phyloP scores from a whole-genome alignment of 1,140 invertebrate genomes.

The Drosophila teissieri region DNA sequence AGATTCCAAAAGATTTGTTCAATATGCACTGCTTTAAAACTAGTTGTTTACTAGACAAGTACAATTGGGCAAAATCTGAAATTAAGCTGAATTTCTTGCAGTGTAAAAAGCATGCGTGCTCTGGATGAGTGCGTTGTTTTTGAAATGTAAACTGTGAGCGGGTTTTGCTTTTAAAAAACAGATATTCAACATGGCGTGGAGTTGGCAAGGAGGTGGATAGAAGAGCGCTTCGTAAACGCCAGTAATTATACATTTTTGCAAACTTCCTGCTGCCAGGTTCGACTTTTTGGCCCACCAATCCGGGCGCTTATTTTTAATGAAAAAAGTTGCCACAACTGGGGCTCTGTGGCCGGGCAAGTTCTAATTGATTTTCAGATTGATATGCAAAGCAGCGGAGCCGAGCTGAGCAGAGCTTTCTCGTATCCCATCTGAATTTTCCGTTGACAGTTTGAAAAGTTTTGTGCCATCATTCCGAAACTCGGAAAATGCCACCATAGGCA shows the following conservation, averaged over 20 bases:
- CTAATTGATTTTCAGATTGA: conserved; percentile 68
- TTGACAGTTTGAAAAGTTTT: conserved; percentile 46
- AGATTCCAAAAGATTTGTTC: no score
- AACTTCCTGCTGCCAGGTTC: conserved; percentile 48
- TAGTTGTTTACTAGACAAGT: no score
- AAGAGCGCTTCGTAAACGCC: conserved; percentile 40
- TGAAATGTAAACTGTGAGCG: conserved; percentile 61
- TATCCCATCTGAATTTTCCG: conserved; percentile 1
- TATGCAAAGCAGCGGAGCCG: conserved; percentile 52
- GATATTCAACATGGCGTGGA: conserved; percentile 47
- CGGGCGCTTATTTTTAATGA: conserved; percentile 61
- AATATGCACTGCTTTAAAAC: no score
- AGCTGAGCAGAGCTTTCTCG: conserved; percentile 8
- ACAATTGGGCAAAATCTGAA: no score
- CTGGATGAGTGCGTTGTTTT: conserved; percentile 31
- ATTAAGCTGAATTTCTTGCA: not conserved
- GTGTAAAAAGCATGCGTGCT: conserved; percentile 13
- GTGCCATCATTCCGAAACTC: conserved; percentile 7
- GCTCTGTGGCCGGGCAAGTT: conserved; percentile 45
- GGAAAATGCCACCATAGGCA: conserved; percentile 35
- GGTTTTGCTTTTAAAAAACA: conserved; percentile 55
- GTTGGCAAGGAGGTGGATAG: conserved; percentile 3
- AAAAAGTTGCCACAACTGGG: conserved; percentile 48
- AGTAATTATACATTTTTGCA: conserved; percentile 63
- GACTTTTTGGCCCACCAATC: conserved; percentile 39